Conservation (phyloP, 2,797 vertebrate genomes). For the Botia almorhae region DNA sequence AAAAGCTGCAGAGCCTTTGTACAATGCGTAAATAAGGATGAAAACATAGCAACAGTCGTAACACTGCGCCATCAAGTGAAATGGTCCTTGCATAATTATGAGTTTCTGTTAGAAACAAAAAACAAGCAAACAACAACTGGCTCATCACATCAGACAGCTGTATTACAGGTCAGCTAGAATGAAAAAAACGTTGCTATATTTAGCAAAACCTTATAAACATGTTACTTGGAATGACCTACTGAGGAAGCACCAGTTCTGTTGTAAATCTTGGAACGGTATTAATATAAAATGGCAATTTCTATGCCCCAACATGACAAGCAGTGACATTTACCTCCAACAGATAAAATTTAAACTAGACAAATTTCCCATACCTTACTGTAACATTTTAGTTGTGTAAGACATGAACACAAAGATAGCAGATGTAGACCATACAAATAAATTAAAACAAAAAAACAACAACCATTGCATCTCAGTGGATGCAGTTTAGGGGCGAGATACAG, state of each 20-base stretch:
- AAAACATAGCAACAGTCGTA: constrained; percentile 27
- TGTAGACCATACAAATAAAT: constrained; percentile 66
- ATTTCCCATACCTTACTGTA: not conserved
- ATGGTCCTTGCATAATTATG: constrained; percentile 36
- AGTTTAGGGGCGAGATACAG: not conserved
- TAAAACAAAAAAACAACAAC: constrained; percentile 42
- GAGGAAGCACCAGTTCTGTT: constrained; percentile 51
- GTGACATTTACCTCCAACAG: too few species aligned
- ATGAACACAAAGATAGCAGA: constrained; percentile 15
- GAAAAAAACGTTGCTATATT: not conserved
- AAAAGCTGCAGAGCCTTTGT: not conserved
- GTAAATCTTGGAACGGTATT: not conserved
- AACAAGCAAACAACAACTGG: not conserved
- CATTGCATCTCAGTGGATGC: constrained; percentile 5
- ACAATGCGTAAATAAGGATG: constrained; percentile 8
- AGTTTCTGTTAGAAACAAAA: not conserved
- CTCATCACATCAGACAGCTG: not conserved
- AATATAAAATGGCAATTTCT: constrained; percentile 1
- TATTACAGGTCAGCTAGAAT: not conserved
- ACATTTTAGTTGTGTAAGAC: not conserved
- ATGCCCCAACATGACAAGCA: not conserved
- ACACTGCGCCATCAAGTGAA: constrained; percentile 15
- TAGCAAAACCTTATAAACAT: not conserved
- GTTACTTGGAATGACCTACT: constrained; percentile 40
- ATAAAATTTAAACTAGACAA: not conserved